Conservation (phyloP, 2,113 vertebrate species). For the Columba janthina region DNA sequence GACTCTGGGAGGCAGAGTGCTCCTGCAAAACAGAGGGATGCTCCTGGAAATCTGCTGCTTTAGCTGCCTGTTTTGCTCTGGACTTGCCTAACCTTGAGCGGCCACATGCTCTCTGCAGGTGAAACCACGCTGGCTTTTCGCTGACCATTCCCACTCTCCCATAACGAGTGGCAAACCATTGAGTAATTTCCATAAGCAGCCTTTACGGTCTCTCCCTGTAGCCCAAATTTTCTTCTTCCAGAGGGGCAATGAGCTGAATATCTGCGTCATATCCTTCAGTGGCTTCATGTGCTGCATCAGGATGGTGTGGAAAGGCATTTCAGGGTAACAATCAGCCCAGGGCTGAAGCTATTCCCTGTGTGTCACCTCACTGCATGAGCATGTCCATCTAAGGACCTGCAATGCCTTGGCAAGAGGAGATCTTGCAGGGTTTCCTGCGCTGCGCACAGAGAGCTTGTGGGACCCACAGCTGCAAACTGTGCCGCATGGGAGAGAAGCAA, state of each 20-base stretch:
- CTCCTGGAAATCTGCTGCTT: neutral
- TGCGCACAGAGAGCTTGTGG: neutral
- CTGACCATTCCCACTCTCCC: neutral
- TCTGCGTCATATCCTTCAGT: accelerated
- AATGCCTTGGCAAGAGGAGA: neutral
- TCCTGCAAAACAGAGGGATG: neutral
- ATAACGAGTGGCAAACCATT: neutral
- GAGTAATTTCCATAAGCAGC: neutral
- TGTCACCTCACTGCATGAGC: neutral
- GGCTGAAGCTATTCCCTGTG: neutral
- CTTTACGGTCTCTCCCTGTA: neutral
- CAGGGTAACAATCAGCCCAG: neutral
- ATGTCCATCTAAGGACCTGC: neutral
- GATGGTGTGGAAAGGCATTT: neutral
- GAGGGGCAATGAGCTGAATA: neutral
- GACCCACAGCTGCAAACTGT: neutral
- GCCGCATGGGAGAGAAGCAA: accelerated
- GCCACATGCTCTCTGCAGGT: neutral
- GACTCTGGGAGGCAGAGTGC: neutral
- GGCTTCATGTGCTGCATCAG: neutral
- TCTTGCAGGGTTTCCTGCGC: neutral
- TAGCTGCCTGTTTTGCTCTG: accelerated
- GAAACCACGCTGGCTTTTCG: neutral
- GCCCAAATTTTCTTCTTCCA: neutral
- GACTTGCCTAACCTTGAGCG: neutral